phyloP scores from a whole-genome alignment of 2,888 invertebrate genomes.

The Meganola albula region DNA sequence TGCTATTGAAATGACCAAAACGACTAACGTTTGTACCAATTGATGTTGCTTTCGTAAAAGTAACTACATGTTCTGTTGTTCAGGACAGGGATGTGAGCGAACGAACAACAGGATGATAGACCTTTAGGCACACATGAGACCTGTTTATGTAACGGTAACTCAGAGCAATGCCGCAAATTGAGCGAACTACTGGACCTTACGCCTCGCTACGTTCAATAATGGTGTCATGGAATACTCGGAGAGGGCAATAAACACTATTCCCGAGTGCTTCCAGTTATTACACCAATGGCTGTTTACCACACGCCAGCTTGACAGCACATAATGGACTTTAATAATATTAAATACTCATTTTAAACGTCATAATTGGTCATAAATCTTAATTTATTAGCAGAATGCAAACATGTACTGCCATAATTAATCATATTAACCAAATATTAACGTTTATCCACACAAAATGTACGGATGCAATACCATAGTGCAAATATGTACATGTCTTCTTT shows the following conservation, averaged over 20 bases:
- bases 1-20: slow-evolving; percentile 19
- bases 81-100: slow-evolving; percentile 31
- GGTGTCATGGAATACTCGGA: slow-evolving; percentile 25
- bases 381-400: too few species aligned
- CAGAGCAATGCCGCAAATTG: slow-evolving; percentile 35
- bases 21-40: slow-evolving; percentile 17
- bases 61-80: slow-evolving; percentile 25
- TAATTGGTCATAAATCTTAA: too few species aligned
- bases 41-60: slow-evolving; percentile 23
- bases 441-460: too few species aligned
- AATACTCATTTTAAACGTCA: too few species aligned
- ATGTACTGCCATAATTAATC: too few species aligned
- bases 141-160: slow-evolving; percentile 31
- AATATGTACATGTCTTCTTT: too few species aligned
- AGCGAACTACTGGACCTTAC: slow-evolving; percentile 30
- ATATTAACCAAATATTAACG: too few species aligned
- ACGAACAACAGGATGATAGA: slow-evolving; percentile 30
- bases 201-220: slow-evolving; percentile 29
- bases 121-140: slow-evolving; percentile 22
- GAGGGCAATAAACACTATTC: slow-evolving; percentile 25
- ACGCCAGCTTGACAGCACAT: slow-evolving; percentile 9
- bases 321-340: too few species aligned
- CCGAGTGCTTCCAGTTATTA: slow-evolving; percentile 18
- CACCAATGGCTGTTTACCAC: slow-evolving; percentile 25
- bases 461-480: too few species aligned